Evolutionary conservation across 1,140 invertebrate species (phyloP), one percentile per base, ranked within the genome.

Genomic region (Bombus impatiens): DNA sequence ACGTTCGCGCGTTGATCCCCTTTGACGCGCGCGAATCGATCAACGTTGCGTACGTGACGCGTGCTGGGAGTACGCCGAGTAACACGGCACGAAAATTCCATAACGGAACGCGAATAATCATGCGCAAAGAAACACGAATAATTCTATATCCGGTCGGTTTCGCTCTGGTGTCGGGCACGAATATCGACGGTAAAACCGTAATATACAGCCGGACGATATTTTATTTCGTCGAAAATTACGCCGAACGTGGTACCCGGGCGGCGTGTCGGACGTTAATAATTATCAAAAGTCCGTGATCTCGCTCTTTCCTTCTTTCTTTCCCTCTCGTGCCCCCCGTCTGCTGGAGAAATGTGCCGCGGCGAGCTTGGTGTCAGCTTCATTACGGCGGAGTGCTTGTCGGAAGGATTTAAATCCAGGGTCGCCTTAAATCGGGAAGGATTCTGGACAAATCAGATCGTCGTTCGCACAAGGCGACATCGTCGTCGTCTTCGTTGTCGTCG

Each of bases 371-470:
- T 86, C 86, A 81, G 86, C 86, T 78, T 87, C 57, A 79, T 87
- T 86, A 86, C 83, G 42, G 44, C 22, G 62, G 47, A 71, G 71
- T 35, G 65, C 76, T 80, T 47, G 78, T 85, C 76, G 74, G 44
- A 74, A 76, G 62, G 78, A 87, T 86, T 87, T 86, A 86, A 78
- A 86, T 77, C 76, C 42, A n/a, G 32, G 42, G 72, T 76, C 71
- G 84, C 57, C 78, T 87, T 86, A 81, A 87, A 87, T 87, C 86
- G 68, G 67, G 86, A 53, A 77, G 84, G n/a, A 81, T 79, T 78
- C 83, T 81, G 86, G 77, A 86, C 83, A 87, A 87, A 87, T 87
- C 86, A 78, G 86, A 87, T 86, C 78, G 71, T 71, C 76, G 74
- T 77, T 84, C 47, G 18, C 47, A n/a, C 59, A 62, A 28, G 47